phyloP scores from a whole-genome alignment of 2,113 vertebrate genomes.

The Neogobius melanostomus region DNA sequence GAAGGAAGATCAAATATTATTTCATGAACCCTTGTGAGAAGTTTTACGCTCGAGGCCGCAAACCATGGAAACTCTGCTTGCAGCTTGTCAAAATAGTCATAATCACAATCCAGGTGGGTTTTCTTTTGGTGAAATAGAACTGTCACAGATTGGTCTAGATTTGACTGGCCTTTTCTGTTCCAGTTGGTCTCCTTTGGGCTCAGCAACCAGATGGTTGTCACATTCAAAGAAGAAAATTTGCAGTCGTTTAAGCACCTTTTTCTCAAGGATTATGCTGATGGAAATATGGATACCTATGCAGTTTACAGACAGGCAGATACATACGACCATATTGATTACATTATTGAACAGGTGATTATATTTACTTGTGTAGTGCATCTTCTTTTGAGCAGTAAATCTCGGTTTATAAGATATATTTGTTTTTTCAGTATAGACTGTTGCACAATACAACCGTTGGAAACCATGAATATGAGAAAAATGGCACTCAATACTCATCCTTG shows the following conservation, averaged over 20 bases:
- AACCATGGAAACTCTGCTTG: slow-evolving; percentile 90
- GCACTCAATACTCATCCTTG: slow-evolving; percentile 71
- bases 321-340: slow-evolving; percentile 84
- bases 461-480: slow-evolving; percentile 85
- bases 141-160: neutral
- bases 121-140: too few relatives aligned
- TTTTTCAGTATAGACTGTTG: slow-evolving; percentile 81
- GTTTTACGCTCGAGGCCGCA: slow-evolving; percentile 87
- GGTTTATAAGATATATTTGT: neutral
- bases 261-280: slow-evolving; percentile 84
- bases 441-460: slow-evolving; percentile 87
- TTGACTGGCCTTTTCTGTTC: slow-evolving; percentile 16
- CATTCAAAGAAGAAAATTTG: slow-evolving; percentile 91
- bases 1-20: slow-evolving; percentile 88
- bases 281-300: slow-evolving; percentile 78
- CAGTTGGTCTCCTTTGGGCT: slow-evolving; percentile 90
- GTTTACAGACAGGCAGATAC: slow-evolving; percentile 86
- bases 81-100: slow-evolving; percentile 91
- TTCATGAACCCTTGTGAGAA: slow-evolving; percentile 97
- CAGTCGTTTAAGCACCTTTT: slow-evolving; percentile 90
- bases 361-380: neutral
- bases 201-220: slow-evolving; percentile 94
- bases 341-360: slow-evolving; percentile 79
- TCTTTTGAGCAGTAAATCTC: neutral
- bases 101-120: slow-evolving; percentile 86